Percentiles rank a stretch among this genome's conserved stretches.
These are phyloP conservation scores for Dysidea cf. avara DNA, from an alignment of 37 sponge, comb jelly and placozoan genomes.

Conservation along the genomic window DNA sequence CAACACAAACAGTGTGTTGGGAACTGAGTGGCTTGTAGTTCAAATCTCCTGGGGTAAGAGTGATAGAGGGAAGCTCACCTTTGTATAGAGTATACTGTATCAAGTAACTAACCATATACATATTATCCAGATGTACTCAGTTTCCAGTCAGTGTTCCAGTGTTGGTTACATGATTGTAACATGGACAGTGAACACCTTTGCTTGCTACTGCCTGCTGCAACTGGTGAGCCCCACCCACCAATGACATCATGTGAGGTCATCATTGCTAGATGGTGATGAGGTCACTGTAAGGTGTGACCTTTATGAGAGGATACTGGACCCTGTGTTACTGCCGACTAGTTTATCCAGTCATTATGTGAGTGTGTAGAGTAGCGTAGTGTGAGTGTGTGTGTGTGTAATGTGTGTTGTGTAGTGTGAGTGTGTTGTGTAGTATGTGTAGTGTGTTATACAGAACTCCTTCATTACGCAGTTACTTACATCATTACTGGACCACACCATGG, in stretches of 20 bases:
- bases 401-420: no score
- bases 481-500: not conserved
- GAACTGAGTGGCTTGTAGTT: no score
- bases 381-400: no score
- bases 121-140: conserved; percentile 57
- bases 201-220: conserved; percentile 37
- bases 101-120: no score
- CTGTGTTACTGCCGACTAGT: conserved; percentile 17
- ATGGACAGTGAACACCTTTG: conserved; percentile 77
- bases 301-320: conserved; percentile 66
- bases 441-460: no score
- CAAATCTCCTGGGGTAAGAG: no score
- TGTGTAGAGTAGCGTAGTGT: not conserved
- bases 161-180: conserved; percentile 75
- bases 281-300: conserved; percentile 74
- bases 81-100: no score
- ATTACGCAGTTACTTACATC: not conserved
- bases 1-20: no score
- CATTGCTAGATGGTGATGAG: not conserved
- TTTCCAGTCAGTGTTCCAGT: conserved; percentile 52
- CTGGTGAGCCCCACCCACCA: no score
- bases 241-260: no score
- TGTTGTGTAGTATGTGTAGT: no score
- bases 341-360: conserved; percentile 21
- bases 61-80: no score